A percentile compares a stretch with the other conserved stretches of the same genome.
phyloP scores from a whole-genome alignment of 2,113 vertebrate species.

The Nettapus auritus region DNA sequence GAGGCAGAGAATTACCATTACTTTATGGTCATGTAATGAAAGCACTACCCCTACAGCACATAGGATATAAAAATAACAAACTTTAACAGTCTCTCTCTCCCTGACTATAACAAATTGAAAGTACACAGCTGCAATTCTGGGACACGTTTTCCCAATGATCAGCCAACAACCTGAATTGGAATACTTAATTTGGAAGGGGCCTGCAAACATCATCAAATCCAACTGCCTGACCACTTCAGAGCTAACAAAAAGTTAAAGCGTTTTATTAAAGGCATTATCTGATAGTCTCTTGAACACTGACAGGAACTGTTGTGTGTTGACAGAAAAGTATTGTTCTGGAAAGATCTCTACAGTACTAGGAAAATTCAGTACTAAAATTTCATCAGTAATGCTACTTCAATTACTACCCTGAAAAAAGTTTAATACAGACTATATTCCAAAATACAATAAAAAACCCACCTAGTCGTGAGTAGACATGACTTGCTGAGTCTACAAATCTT shows the following conservation, averaged over 20 bases:
- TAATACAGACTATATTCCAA: background rate
- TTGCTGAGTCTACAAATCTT: conserved; percentile 9
- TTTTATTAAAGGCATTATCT: background rate
- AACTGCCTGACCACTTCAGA: background rate
- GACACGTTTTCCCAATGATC: background rate
- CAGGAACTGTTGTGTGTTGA: background rate
- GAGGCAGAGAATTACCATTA: background rate
- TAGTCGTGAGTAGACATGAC: background rate
- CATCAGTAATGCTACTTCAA: background rate
- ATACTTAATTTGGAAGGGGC: background rate
- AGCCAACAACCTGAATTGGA: background rate
- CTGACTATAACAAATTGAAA: background rate
- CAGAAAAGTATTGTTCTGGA: background rate
- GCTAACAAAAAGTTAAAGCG: background rate
- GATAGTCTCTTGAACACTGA: background rate
- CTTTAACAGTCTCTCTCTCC: accelerated
- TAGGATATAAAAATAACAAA: background rate
- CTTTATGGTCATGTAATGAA: background rate
- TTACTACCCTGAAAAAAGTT: background rate
- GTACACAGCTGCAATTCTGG: background rate
- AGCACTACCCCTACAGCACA: background rate
- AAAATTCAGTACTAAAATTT: background rate
- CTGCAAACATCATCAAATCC: background rate
- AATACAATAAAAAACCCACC: background rate
- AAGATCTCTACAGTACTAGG: background rate